phyloP scores from a whole-genome alignment of 2,113 vertebrate species.

The Danio rerio region DNA sequence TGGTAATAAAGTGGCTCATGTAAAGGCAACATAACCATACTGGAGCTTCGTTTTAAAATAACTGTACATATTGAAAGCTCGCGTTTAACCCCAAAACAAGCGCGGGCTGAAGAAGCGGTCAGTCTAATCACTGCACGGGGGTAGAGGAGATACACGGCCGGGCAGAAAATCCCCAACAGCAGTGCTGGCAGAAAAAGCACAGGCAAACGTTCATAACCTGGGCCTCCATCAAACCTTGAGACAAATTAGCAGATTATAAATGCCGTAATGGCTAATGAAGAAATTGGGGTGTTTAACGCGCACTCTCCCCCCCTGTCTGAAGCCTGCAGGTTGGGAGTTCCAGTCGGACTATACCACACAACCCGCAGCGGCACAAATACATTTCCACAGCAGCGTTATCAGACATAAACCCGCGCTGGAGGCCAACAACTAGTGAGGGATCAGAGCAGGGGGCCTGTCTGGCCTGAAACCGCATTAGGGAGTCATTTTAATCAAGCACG shows the following conservation, averaged over 20 bases:
- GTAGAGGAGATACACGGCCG: constrained; percentile 59
- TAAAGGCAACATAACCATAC: neutral
- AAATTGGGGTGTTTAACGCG: neutral
- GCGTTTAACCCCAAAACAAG: constrained; percentile 60
- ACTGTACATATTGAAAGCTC: neutral
- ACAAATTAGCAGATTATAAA: neutral
- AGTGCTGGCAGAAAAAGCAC: constrained; percentile 51
- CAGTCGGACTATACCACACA: constrained; percentile 85
- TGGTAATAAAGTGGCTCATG: neutral
- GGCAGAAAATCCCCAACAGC: constrained; percentile 41
- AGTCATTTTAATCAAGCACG: neutral
- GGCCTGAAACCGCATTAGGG: neutral
- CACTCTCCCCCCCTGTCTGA: constrained; percentile 71
- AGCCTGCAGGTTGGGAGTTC: constrained; percentile 80
- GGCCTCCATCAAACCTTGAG: neutral
- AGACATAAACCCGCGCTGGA: constrained; percentile 45
- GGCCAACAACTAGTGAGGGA: constrained; percentile 10
- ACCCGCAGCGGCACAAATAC: constrained; percentile 70
- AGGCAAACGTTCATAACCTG: constrained; percentile 46
- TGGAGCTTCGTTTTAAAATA: neutral
- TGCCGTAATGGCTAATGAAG: neutral
- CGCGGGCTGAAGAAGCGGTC: constrained; percentile 63
- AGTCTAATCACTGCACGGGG: constrained; percentile 69
- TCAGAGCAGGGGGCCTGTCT: neutral
- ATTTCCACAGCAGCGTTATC: constrained; percentile 59